Percentiles rank a stretch among this genome's conserved stretches.
These are phyloP conservation scores for Oreochromis grahami DNA, from an alignment of 2,797 vertebrate genomes.

Conservation along the genomic window DNA sequence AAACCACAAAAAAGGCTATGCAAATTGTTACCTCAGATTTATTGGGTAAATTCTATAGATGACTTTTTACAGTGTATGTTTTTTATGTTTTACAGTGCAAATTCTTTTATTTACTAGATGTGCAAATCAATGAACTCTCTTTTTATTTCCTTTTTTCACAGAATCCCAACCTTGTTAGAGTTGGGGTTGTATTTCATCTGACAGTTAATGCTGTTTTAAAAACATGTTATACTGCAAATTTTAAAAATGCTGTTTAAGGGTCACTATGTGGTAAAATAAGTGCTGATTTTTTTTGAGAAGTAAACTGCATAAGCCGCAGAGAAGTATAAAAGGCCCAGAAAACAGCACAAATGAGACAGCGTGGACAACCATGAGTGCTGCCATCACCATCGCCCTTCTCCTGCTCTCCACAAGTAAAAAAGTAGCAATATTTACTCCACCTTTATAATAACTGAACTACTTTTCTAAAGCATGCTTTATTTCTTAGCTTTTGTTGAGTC, in stretches of 20 bases:
- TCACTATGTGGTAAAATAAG: background rate
- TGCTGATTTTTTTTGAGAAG: background rate
- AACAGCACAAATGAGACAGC: background rate
- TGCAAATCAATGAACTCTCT: background rate
- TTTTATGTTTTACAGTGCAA: background rate
- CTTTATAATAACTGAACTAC: background rate
- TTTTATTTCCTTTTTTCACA: background rate
- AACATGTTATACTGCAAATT: background rate
- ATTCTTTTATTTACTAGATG: background rate
- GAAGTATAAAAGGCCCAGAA: background rate
- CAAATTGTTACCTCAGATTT: no score
- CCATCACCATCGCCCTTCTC: background rate
- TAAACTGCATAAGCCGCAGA: background rate
- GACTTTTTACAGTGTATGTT: no score
- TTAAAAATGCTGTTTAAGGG: background rate
- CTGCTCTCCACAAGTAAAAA: background rate
- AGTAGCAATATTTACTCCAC: background rate
- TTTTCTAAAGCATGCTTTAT: background rate
- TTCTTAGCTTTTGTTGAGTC: background rate
- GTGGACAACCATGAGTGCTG: background rate
- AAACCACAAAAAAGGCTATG: no score
- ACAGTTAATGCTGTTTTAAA: background rate
- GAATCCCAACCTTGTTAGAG: background rate
- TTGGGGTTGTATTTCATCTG: background rate
- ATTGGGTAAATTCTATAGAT: no score